phyloP scores from a whole-genome alignment of 2,888 invertebrate genomes.

The Patella depressa region DNA sequence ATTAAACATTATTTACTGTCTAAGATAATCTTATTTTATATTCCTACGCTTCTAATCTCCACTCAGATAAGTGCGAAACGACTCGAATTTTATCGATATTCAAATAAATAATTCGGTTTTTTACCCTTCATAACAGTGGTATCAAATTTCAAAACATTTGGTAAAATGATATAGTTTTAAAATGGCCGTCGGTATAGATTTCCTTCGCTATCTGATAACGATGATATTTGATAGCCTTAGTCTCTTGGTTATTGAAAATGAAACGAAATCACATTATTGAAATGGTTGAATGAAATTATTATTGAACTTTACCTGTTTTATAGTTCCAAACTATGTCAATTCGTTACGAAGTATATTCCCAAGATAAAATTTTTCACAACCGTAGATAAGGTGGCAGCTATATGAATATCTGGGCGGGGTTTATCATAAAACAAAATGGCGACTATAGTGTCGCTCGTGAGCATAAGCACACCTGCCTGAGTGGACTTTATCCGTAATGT shows the following conservation, averaged over 20 bases:
- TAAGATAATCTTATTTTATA: no score
- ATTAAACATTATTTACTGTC: no score
- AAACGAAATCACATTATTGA: not conserved
- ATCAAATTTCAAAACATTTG: constrained; percentile 10
- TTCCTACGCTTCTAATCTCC: no score
- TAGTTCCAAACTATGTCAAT: not conserved
- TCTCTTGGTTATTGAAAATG: not conserved
- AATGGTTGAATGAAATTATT: constrained; percentile 1
- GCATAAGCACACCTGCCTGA: no score
- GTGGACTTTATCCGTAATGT: no score
- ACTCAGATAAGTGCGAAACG: not conserved
- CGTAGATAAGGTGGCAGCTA: no score
- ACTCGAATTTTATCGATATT: not conserved
- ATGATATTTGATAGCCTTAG: not conserved
- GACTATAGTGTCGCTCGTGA: not conserved
- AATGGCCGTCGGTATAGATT: not conserved
- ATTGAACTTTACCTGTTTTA: constrained; percentile 6
- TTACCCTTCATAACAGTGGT: not conserved
- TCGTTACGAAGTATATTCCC: not conserved
- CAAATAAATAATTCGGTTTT: not conserved
- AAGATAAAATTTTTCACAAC: not conserved
- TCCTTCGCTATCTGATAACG: no score
- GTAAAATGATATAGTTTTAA: not conserved
- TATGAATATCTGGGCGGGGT: not conserved
- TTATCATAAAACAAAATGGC: constrained; percentile 1